Base-by-base conservation (phyloP, 1,140 invertebrate species). In the Drosophila willistoni region DNA sequence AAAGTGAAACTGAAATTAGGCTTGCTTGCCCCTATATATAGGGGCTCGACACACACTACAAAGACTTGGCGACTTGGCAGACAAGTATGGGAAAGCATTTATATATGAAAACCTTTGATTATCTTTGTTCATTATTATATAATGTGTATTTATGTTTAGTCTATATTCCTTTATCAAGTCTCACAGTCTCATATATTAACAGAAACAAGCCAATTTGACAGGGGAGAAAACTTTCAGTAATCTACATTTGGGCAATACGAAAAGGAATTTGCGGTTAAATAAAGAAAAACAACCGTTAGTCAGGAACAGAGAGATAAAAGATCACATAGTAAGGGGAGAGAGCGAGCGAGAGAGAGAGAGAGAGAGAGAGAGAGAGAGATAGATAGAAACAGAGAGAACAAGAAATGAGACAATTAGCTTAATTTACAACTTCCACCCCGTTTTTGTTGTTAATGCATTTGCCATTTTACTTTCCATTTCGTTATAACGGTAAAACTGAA, bases 381-480 rank as follows among this genome's bases (percentile, higher is more conserved):
- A 39, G 59, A 22, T 22, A 3, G 9, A 68, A 56, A 65, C 42
- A 55, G 42, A 73, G 60, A 60, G 29, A 72, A 25, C 12, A 69
- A 69, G 67, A 57, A 77, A 73, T 76, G 63, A 84, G 73, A 83
- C 70, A 89, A 87, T 87, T 87, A 89, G 74, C 77, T 74, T 84
- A 89, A 89, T 84, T 84, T 79, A 84, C 73, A 81, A 82, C 75
- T 62, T 71, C 51, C 29, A 57, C 62, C 69, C 29, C 29, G 29
- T 29, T 29, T 56, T 39, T 60, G 51, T 39, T 60, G 51, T 34
- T 42, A 36, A 51, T 51, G 47, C 34, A n/a, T 2, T 44, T 64
- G 42, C 19, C 66, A 65, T 70, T 71, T 81, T 87, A 87, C 83
- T 87, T 87, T 87, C 83, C 83, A 87, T 87, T 87, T 87, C 83